Conservation (phyloP, 2,113 vertebrate genomes). For the Bungarus multicinctus region DNA sequence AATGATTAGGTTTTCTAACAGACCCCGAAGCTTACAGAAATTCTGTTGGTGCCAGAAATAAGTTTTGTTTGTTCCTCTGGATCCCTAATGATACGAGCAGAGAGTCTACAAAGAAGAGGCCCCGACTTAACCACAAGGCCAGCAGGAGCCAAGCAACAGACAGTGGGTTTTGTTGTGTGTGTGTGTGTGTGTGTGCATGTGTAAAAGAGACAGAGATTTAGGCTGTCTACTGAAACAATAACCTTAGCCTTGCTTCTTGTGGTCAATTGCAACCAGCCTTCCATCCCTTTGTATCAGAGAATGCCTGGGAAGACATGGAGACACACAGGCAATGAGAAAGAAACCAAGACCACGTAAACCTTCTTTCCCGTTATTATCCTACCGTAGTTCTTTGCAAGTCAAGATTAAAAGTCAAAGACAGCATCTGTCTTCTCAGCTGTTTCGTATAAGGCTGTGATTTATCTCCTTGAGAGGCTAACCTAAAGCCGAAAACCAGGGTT, state of each 20-base stretch:
- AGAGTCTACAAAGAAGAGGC: neutral
- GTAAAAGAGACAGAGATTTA: neutral
- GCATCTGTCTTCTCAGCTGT: neutral
- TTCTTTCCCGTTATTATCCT: neutral
- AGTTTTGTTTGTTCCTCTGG: constrained; percentile 49
- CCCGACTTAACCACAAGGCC: accelerated
- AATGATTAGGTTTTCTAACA: constrained; percentile 54
- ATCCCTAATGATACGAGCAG: constrained; percentile 18
- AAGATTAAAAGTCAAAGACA: neutral
- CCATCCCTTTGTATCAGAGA: neutral
- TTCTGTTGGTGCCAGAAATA: constrained; percentile 42
- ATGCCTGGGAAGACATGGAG: neutral
- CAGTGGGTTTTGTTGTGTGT: accelerated
- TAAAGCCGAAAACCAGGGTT: neutral
- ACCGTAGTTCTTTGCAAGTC: neutral
- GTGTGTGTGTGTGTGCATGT: neutral
- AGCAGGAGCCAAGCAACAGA: constrained; percentile 2
- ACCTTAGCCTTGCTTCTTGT: accelerated
- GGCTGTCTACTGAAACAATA: neutral
- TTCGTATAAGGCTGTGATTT: neutral
- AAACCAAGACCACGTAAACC: neutral
- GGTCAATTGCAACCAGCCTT: accelerated
- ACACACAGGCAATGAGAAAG: neutral
- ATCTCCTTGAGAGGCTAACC: neutral
- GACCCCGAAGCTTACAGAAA: constrained; percentile 48